Evolutionary conservation across 2,113 vertebrate species (phyloP).

Genomic region (Bufo gargarizans): DNA sequence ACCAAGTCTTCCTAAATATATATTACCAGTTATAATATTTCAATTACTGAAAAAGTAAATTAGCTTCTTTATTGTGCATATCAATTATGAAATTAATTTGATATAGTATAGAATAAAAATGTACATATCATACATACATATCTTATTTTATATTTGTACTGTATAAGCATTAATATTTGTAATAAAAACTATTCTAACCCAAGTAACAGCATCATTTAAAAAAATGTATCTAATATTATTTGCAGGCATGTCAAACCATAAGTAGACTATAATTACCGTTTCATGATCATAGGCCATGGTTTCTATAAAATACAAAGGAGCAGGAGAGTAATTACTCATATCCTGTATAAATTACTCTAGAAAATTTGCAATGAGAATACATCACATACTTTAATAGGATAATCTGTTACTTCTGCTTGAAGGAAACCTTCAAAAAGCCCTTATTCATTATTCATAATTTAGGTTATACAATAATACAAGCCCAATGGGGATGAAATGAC

Average conservation of each 20-base stretch:
- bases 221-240: neutral
- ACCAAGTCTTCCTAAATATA: neutral
- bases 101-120: too few relatives aligned
- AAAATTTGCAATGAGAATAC: conserved; percentile 10
- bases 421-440: neutral
- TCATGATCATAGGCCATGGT: neutral
- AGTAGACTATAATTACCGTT: neutral
- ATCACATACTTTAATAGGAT: neutral
- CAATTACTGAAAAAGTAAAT: neutral
- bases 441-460: conserved; percentile 55
- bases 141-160: neutral
- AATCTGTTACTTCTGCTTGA: conserved; percentile 20
- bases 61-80: too few relatives aligned
- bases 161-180: neutral
- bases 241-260: neutral
- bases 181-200: neutral
- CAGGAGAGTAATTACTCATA: neutral
- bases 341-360: conserved; percentile 7
- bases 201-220: neutral
- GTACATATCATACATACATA: too few relatives aligned
- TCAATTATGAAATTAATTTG: too few relatives aligned
- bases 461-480: conserved; percentile 60
- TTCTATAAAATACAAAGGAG: conserved; percentile 13
- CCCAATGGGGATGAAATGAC: conserved; percentile 55
- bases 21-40: neutral